Percentiles rank a stretch among this genome's conserved stretches.
Conservation (phyloP, 2,888 invertebrate species). For the Heliconius charithonia region DNA sequence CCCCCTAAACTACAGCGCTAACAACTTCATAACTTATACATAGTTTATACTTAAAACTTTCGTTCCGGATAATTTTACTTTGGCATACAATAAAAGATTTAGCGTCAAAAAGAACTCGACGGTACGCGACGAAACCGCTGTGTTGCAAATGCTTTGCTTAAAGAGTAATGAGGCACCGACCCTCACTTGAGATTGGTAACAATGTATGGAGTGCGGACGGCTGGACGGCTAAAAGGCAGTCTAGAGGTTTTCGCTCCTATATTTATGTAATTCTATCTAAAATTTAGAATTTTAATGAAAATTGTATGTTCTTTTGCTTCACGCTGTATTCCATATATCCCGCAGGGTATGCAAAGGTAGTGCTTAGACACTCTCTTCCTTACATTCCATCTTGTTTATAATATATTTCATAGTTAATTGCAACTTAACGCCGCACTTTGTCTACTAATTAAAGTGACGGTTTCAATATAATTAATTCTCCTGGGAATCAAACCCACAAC, state of each 20-base stretch:
- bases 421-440: neutral
- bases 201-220: constrained; percentile 45
- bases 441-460: neutral
- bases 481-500: neutral
- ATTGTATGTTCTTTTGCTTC: neutral
- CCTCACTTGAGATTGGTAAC: constrained; percentile 61
- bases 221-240: constrained; percentile 41
- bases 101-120: constrained; percentile 49
- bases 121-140: constrained; percentile 61
- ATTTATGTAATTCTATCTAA: constrained; percentile 38
- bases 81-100: constrained; percentile 39
- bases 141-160: constrained; percentile 67
- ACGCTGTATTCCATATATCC: too few species aligned
- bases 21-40: neutral
- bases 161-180: constrained; percentile 72
- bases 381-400: too few species aligned
- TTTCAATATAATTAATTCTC: neutral
- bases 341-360: neutral
- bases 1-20: neutral
- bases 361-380: neutral
- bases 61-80: constrained; percentile 38
- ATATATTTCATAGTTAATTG: neutral
- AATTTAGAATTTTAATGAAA: neutral
- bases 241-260: constrained; percentile 31
- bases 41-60: constrained; percentile 13